Percentiles rank a stretch among this genome's conserved stretches.
Evolutionary conservation across 2,888 invertebrate species (phyloP).

Genomic region (Galeruca laticollis): DNA sequence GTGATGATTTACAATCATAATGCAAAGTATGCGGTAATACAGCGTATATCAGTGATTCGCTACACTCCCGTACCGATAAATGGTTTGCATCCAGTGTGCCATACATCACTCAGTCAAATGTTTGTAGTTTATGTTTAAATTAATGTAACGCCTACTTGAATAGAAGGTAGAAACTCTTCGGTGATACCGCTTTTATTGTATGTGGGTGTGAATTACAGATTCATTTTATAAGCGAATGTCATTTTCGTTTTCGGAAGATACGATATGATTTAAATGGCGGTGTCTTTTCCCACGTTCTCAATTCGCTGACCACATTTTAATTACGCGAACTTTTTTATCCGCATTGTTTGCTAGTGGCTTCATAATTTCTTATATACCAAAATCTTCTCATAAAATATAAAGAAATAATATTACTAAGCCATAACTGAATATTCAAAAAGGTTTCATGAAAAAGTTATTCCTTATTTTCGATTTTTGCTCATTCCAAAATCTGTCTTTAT

Average conservation of each 20-base stretch:
- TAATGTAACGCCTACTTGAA: constrained; percentile 54
- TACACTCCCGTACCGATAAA: constrained; percentile 57
- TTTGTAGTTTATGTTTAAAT: constrained; percentile 58
- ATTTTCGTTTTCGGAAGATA: constrained; percentile 36
- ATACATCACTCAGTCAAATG: constrained; percentile 51
- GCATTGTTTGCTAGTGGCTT: no score
- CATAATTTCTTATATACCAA: no score
- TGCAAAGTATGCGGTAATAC: constrained; percentile 25
- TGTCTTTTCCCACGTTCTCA: constrained; percentile 33
- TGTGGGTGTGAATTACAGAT: constrained; percentile 52
- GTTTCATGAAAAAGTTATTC: no score
- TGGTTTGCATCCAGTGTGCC: constrained; percentile 44
- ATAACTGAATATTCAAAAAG: no score
- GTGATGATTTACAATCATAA: constrained; percentile 1
- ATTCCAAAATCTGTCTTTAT: no score
- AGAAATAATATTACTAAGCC: no score
- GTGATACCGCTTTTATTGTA: constrained; percentile 32
- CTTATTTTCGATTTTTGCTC: no score
- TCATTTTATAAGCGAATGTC: constrained; percentile 41
- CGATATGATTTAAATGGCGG: constrained; percentile 13
- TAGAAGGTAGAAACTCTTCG: constrained; percentile 37
- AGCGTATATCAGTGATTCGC: constrained; percentile 57
- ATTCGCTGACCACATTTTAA: constrained; percentile 15
- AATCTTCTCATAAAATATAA: no score
- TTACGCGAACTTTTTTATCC: background rate